Conservation (phyloP, 1,140 invertebrate species). For the Glossosoma conforme region DNA sequence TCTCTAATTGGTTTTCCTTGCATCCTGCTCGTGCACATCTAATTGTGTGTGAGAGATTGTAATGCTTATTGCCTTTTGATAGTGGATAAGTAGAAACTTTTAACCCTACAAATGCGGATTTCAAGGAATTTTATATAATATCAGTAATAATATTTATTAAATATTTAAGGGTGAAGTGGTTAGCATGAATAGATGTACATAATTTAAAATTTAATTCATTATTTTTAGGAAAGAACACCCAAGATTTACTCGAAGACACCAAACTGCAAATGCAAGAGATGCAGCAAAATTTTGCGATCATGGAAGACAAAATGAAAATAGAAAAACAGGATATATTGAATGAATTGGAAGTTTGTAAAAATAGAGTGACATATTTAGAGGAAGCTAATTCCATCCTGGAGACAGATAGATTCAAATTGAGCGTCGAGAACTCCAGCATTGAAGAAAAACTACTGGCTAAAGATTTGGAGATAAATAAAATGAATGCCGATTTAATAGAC, state of each 20-base stretch:
- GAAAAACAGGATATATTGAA: constrained; percentile 57
- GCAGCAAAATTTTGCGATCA: constrained; percentile 68
- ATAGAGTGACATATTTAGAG: constrained; percentile 48
- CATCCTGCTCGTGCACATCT: too few relatives aligned
- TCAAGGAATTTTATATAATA: constrained; percentile 2
- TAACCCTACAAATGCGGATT: not conserved
- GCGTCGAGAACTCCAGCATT: constrained; percentile 51
- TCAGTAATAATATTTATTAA: constrained; percentile 2
- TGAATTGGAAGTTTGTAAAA: constrained; percentile 54
- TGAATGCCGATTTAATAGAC: constrained; percentile 29
- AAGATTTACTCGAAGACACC: constrained; percentile 70
- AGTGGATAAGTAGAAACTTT: constrained; percentile 11
- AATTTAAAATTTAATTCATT: constrained; percentile 5
- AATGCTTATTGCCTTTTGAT: too few relatives aligned
- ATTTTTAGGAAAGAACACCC: constrained; percentile 55
- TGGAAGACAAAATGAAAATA: constrained; percentile 66
- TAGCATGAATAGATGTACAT: not conserved
- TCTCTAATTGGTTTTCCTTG: too few relatives aligned
- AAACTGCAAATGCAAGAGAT: constrained; percentile 74
- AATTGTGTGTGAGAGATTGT: too few relatives aligned
- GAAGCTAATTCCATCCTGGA: constrained; percentile 51
- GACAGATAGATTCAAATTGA: constrained; percentile 54
- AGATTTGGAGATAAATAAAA: constrained; percentile 39
- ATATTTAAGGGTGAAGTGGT: too few relatives aligned
- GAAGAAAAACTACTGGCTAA: constrained; percentile 51